Evolutionary conservation across 1,140 invertebrate species (phyloP).

Genomic region (Drosophila setifemur): DNA sequence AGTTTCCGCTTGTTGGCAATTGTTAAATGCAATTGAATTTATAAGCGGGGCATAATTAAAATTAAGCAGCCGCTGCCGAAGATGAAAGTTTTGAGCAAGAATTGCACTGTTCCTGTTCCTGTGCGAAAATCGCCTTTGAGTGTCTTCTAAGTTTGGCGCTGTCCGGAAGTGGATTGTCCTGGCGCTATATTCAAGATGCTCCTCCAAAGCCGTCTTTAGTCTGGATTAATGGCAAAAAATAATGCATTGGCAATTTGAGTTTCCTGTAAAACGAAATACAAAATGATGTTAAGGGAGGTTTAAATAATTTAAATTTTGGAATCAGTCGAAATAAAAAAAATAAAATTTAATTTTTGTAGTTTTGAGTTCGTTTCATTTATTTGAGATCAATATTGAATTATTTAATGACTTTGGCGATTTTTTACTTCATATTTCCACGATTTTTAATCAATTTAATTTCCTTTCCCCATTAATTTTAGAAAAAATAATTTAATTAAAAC

Average conservation of each 20-base stretch:
- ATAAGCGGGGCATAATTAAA: constrained; percentile 78
- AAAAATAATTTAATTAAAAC: too few species aligned
- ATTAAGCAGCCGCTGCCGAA: constrained; percentile 63
- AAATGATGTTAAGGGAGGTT: too few species aligned
- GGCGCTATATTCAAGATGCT: neutral
- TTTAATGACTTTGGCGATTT: too few species aligned
- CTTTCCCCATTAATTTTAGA: too few species aligned
- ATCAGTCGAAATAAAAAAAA: too few species aligned
- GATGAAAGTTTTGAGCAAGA: constrained; percentile 63
- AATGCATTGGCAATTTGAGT: neutral
- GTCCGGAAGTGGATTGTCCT: constrained; percentile 30
- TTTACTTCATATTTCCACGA: too few species aligned
- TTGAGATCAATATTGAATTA: too few species aligned
- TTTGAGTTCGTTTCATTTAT: too few species aligned
- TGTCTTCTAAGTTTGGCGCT: constrained; percentile 38
- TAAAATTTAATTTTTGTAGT: too few species aligned
- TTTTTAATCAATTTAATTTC: too few species aligned
- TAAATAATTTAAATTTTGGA: too few species aligned
- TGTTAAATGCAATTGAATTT: constrained; percentile 80
- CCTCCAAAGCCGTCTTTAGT: neutral
- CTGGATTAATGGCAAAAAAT: neutral
- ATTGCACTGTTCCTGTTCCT: constrained; percentile 53
- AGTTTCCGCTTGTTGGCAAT: constrained; percentile 62
- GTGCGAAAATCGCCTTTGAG: constrained; percentile 27
- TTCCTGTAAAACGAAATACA: neutral